phyloP scores from a whole-genome alignment of 2,888 invertebrate genomes.

The Atrina japonica region DNA sequence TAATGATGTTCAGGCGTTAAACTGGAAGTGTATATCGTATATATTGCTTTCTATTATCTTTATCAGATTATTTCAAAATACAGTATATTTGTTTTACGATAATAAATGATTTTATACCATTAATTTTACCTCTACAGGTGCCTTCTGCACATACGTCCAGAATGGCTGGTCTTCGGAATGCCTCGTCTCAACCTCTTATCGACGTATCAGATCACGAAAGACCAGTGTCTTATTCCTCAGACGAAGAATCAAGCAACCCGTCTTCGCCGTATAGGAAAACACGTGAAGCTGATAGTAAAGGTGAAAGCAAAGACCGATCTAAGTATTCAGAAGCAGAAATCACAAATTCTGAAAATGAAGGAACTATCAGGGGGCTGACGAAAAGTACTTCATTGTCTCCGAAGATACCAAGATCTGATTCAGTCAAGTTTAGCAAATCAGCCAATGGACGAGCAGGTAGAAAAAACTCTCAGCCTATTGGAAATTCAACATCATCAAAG shows the following conservation, averaged over 20 bases:
- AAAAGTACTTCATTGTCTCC: conserved; percentile 58
- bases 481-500: conserved; percentile 60
- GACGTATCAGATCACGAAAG: conserved; percentile 38
- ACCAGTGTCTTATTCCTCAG: conserved; percentile 40
- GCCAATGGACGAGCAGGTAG: conserved; percentile 71
- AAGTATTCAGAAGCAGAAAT: conserved; percentile 34
- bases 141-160: conserved; percentile 36
- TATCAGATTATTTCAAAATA: too few species aligned
- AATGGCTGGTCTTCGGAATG: conserved; percentile 32
- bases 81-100: too few species aligned
- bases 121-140: conserved; percentile 36
- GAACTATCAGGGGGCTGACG: conserved; percentile 24
- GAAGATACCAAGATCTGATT: conserved; percentile 69
- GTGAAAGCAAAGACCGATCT: conserved; percentile 17
- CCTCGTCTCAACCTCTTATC: conserved; percentile 34
- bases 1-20: too few species aligned
- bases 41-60: too few species aligned
- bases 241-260: conserved; percentile 43
- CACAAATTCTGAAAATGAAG: conserved; percentile 23
- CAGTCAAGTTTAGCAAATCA: conserved; percentile 71
- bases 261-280: conserved; percentile 36
- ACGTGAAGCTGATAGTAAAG: conserved; percentile 8
- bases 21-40: too few species aligned
- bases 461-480: conserved; percentile 49
- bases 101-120: too few species aligned